Evolutionary conservation across 2,113 vertebrate genomes (phyloP), one percentile per base, ranked within the genome.

Genomic region (Hydropotes inermis): DNA sequence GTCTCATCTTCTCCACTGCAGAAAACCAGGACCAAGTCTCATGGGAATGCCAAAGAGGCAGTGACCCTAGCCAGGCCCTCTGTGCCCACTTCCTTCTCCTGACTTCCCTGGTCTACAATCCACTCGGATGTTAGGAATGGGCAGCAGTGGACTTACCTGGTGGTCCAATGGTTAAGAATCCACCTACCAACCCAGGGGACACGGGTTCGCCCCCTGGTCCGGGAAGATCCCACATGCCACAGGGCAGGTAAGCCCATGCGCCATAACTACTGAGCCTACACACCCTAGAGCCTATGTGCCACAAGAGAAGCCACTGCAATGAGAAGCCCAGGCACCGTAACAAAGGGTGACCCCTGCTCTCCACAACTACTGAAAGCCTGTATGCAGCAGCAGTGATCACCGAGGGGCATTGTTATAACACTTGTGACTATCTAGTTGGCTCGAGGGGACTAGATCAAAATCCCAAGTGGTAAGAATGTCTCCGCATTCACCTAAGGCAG

Each of bases 1-100:
- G 99, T 96, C 83, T 99, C 99, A 61, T 99, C 99, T 96, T 99
- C 99, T 89, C 98, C 99, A 94, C 98, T 99, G 87, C 76, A 74
- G 6, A 96, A 89, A 92, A 96, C 55, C 96, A 98, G n/a, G 25
- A 96, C 43, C 54, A 86, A 64, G 55, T 88, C 81, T 58, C 95
- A 95, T 14, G 11, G 17, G 74, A 89, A 33, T 76, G 17, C 23
- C 30, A 54, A 45, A 91, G 50, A 52, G 93, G 79, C 54, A 83
- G 52, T 19, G 78, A 43, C 91, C 74, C 23, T 85, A 50, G 45
- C 54, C n/a, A 87, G 55, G 64, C 47, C 12, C 8, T 25, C 39
- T 58, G 25, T 58, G 25, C 39, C 74, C 55, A 36, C 36, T 43
- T 58, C 25, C 76, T 97, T 81, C 78, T 94, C 36, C 30, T 50